Base-by-base conservation (phyloP, 2,888 invertebrate genomes). In the Rotaria socialis region DNA sequence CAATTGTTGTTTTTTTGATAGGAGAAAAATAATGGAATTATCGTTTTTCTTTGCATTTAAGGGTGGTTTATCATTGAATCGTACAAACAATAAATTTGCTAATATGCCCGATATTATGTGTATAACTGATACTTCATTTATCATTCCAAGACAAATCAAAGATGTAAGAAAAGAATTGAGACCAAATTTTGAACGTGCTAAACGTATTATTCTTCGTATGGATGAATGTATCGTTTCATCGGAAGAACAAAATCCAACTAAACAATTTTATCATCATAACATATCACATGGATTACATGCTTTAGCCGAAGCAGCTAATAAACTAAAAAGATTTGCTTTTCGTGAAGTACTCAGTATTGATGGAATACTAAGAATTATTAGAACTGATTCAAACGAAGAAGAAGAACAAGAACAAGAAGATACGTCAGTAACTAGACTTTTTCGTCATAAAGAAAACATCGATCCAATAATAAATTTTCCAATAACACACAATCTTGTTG, bases 391-490 rank as follows among this genome's bases (percentile, higher is more conserved):
- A 47, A 43, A 47, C 8, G 47, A 80, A 22, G 75, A 47, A 16
- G 75, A 80, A 19, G 56, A 80, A 5, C 47, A 47, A 3, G 75
- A 80, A 56, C 24, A 56, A 56, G 56, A 67, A 41, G 14, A 41
- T 41, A 6, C 35, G 8, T 67, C 67, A 14, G 19, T 67, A 7
- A 19, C 35, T 35, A 27, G 35, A 35, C 11, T 35, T 35, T 35
- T 35, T 35, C 67, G 35, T 80, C 24, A 47, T 47, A 80, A 24
- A 80, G 43, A 41, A 80, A 80, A 47, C 47, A 24, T 24, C 5
- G 80, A 80, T 80, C 80, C 80, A 14, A 80, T 80, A 4, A 80
- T 47, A 80, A 35, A 80, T 80, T 80, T 80, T 80, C 47, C 47
- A 7, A n/a, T n/a, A 47, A n/a, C 22, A 47, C 47, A 47, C 24